Evolutionary conservation across 2,797 vertebrate species (phyloP), one percentile per base, ranked within the genome.

Genomic region (Poeciliopsis turneri): DNA sequence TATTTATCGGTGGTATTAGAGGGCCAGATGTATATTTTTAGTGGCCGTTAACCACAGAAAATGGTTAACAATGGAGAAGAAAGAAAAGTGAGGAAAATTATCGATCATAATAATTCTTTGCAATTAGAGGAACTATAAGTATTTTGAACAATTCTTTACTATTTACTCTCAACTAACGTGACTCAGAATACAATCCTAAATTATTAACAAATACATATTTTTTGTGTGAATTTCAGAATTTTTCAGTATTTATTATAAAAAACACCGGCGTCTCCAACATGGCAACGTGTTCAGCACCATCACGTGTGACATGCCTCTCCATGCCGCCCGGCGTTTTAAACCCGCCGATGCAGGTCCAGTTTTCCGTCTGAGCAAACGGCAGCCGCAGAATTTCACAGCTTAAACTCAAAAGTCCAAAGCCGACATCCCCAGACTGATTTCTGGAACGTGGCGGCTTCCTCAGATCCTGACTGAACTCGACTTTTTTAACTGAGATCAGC

Each of bases 291-390:
- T 33, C 18, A 10, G 61, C 33, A 20, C 30, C 36, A 23, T 68
- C 23, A 25, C 20, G 41, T 23, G 33, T 23, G 33, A 39, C 33
- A 33, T 36, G 18, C 9, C 61, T 66, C 57, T 20, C 61, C 64
- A 13, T 1, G 64, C 18, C 59, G 36, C 64, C 64, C 18, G 7
- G 64, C 41, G 2, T 55, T 39, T 25, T 25, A 51, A 81, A 82
- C 79, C 46, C 75, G 76, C 39, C 47, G 0, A 57, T 68, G 59
- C 82, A 78, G n/a, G 81, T 87, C 33, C 25, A 18, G 59, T 61
- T 57, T 53, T 41, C 41, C 5, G 3, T 66, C 66, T 41, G 70
- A 49, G 72, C 43, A 25, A 57, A 59, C 13, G 0, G 30, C 53
- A 30, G 46, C 66, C 18, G 41, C 36, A 45, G 28, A n/a, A 12